These are phyloP conservation scores for Drosophila quasianomalipes DNA, from an alignment of 2,888 invertebrate genomes.

Conservation along the genomic window DNA sequence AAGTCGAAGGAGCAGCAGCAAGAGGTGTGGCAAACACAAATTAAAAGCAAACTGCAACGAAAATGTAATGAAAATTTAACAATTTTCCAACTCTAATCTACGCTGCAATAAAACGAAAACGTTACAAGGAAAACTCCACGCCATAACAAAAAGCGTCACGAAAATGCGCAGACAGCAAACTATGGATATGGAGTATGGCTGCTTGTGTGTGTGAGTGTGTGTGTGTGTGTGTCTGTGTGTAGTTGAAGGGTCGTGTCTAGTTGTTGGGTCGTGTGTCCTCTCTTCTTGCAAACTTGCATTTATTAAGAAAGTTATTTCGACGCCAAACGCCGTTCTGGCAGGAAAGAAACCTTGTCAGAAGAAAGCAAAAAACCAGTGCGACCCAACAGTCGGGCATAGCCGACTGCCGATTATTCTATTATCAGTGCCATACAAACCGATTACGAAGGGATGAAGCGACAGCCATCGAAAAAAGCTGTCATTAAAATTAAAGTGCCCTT, in stretches of 20 bases:
- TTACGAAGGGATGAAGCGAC: no score
- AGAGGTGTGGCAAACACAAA: conserved; percentile 39
- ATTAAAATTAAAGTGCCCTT: no score
- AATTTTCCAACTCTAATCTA: conserved; percentile 80
- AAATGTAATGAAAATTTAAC: conserved; percentile 73
- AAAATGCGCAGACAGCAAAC: conserved; percentile 69
- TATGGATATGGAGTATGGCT: conserved; percentile 24
- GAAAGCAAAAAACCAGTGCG: neutral
- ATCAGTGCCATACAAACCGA: neutral
- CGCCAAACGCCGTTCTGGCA: conserved; percentile 53
- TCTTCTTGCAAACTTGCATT: conserved; percentile 74
- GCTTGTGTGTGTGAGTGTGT: conserved; percentile 10
- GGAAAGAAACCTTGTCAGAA: conserved; percentile 20
- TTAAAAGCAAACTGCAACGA: conserved; percentile 45
- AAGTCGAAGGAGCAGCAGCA: conserved; percentile 23
- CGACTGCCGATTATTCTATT: neutral
- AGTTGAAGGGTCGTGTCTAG: conserved; percentile 11
- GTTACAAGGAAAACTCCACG: conserved; percentile 71
- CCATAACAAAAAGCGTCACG: conserved; percentile 67
- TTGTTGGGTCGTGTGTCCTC: conserved; percentile 27
- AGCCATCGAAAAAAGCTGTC: neutral
- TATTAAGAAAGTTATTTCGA: conserved; percentile 78
- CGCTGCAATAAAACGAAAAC: conserved; percentile 75
- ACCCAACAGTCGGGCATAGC: neutral
- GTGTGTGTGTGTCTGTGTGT: conserved; percentile 10